Evolutionary conservation across 2,113 vertebrate species (phyloP).

Genomic region (Eleginops maclovinus): DNA sequence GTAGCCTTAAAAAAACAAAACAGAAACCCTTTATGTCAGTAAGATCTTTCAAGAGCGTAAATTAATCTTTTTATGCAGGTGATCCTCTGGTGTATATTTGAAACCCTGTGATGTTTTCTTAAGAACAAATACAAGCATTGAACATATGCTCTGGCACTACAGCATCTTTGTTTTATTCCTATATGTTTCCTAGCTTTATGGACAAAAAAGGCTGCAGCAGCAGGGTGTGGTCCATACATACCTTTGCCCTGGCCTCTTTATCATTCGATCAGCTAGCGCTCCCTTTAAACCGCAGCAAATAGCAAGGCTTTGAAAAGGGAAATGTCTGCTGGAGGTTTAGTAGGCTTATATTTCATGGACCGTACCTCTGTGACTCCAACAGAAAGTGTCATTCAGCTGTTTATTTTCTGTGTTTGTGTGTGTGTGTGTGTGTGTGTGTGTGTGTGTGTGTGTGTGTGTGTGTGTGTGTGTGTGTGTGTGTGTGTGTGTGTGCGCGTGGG

Average conservation of each 20-base stretch:
- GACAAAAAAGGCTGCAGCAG: constrained; percentile 32
- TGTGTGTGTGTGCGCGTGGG: constrained; percentile 26
- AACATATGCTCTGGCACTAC: constrained; percentile 42
- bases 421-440: constrained; percentile 32
- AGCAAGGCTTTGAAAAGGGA: constrained; percentile 61
- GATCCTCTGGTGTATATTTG: constrained; percentile 49
- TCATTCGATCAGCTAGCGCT: constrained; percentile 74
- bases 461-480: constrained; percentile 4
- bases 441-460: constrained; percentile 25
- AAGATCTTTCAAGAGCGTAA: constrained; percentile 43
- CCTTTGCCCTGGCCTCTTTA: constrained; percentile 76
- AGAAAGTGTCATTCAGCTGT: constrained; percentile 55
- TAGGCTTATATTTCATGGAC: constrained; percentile 43
- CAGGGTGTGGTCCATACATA: constrained; percentile 78
- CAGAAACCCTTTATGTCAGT: constrained; percentile 34
- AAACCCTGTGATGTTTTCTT: constrained; percentile 56
- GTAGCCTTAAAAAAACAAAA: neutral
- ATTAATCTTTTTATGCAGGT: constrained; percentile 39
- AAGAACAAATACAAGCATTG: constrained; percentile 55
- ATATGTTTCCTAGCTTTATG: constrained; percentile 49
- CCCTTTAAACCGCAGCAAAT: constrained; percentile 67
- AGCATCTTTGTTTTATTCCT: constrained; percentile 49
- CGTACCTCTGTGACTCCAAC: constrained; percentile 40
- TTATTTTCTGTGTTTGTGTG: constrained; percentile 39
- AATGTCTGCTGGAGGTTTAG: constrained; percentile 58